A percentile compares a stretch with the other conserved stretches of the same genome.
Conservation (phyloP, 1,140 invertebrate species). For the Meteorus sp. region DNA sequence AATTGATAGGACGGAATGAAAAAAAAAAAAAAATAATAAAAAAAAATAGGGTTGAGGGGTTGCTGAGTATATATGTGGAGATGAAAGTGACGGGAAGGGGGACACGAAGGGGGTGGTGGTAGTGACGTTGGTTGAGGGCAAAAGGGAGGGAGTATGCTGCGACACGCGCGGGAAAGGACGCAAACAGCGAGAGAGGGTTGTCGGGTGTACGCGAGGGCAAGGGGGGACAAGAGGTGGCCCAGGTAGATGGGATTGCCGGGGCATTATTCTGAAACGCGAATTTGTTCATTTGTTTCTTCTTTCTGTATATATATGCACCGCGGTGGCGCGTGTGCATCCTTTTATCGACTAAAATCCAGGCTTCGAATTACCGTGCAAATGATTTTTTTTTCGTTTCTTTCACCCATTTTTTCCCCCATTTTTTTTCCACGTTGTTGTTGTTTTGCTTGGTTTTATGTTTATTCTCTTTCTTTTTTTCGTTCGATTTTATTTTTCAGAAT, state of each 20-base stretch:
- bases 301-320: constrained; percentile 58
- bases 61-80: constrained; percentile 35
- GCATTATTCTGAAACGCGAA: constrained; percentile 61
- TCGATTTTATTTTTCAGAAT: constrained; percentile 29
- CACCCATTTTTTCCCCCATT: constrained; percentile 43
- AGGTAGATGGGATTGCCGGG: constrained; percentile 58
- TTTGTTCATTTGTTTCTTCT: constrained; percentile 61
- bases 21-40: constrained; percentile 9
- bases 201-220: constrained; percentile 38
- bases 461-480: constrained; percentile 28
- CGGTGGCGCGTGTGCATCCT: constrained; percentile 57
- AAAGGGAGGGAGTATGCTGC: constrained; percentile 28
- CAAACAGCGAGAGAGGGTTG: constrained; percentile 55
- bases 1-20: constrained; percentile 62
- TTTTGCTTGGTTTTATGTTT: too few relatives aligned
- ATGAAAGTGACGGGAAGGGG: constrained; percentile 31
- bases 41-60: constrained; percentile 57
- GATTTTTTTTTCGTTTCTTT: constrained; percentile 55
- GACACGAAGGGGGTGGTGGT: constrained; percentile 31
- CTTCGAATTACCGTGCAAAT: constrained; percentile 62
- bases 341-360: constrained; percentile 61
- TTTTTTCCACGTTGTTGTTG: constrained; percentile 27
- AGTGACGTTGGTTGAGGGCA: constrained; percentile 21
- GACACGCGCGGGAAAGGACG: background rate
- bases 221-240: constrained; percentile 25